phyloP scores from a whole-genome alignment of 2,888 invertebrate genomes.

The Meghimatium bilineatum region DNA sequence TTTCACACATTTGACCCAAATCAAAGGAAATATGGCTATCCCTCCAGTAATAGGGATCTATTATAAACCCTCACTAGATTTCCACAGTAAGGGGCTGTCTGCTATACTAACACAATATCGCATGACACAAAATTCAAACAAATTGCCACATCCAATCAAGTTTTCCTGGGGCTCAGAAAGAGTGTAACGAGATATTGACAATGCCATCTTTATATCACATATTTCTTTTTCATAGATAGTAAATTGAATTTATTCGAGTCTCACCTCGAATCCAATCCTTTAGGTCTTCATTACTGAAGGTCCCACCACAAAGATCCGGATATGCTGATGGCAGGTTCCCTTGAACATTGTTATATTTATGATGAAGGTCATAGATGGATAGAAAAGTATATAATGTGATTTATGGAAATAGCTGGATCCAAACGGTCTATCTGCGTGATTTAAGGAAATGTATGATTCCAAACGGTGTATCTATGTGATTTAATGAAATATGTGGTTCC shows the following conservation, averaged over 20 bases:
- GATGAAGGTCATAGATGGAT: background rate
- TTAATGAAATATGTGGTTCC: too few relatives aligned
- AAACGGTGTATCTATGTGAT: too few relatives aligned
- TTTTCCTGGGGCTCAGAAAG: background rate
- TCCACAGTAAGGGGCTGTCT: background rate
- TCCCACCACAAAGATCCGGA: background rate
- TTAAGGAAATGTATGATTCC: too few relatives aligned
- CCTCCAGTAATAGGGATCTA: background rate
- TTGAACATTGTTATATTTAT: background rate
- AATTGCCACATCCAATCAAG: background rate
- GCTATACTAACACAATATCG: background rate
- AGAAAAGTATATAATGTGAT: too few relatives aligned
- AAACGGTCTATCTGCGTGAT: too few relatives aligned
- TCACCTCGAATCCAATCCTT: background rate
- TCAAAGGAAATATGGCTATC: background rate
- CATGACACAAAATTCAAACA: background rate
- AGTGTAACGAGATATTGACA: background rate
- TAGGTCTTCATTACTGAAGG: background rate
- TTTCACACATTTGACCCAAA: too few relatives aligned
- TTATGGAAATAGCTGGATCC: too few relatives aligned
- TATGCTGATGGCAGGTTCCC: background rate
- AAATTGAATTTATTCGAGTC: background rate
- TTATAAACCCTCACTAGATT: too few relatives aligned
- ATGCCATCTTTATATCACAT: background rate
- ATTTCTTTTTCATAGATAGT: background rate